Evolutionary conservation across 2,113 vertebrate genomes (phyloP).

Genomic region (Ibidorhyncha struthersii): DNA sequence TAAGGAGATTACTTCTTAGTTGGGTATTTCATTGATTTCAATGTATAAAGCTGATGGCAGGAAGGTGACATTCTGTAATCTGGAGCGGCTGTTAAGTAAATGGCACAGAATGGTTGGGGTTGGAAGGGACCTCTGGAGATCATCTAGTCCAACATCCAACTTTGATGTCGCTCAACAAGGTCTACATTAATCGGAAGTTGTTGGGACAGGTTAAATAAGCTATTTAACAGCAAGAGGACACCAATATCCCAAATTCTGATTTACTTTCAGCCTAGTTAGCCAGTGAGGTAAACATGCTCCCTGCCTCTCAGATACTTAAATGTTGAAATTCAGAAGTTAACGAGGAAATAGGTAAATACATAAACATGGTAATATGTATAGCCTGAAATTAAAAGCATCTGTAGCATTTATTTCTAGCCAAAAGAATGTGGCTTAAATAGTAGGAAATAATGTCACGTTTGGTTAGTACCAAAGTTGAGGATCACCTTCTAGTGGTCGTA

Average conservation of each 20-base stretch:
- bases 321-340: neutral
- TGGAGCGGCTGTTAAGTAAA: neutral
- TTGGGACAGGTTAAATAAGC: neutral
- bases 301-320: neutral
- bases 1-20: neutral
- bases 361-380: neutral
- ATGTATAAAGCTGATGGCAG: neutral
- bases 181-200: neutral
- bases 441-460: neutral
- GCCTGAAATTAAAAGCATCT: neutral
- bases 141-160: too few species aligned
- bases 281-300: neutral
- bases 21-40: neutral
- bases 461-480: neutral
- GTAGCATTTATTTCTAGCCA: conserved; percentile 11
- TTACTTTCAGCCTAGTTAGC: neutral
- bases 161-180: neutral
- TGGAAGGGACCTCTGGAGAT: too few species aligned
- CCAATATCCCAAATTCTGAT: neutral
- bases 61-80: neutral
- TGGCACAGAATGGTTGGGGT: neutral
- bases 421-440: neutral
- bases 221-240: neutral
- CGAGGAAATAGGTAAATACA: neutral
- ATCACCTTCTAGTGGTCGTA: neutral